These are phyloP conservation scores for Drosophila pseudoobscura DNA, from an alignment of 1,140 invertebrate genomes.

Conservation along the genomic window DNA sequence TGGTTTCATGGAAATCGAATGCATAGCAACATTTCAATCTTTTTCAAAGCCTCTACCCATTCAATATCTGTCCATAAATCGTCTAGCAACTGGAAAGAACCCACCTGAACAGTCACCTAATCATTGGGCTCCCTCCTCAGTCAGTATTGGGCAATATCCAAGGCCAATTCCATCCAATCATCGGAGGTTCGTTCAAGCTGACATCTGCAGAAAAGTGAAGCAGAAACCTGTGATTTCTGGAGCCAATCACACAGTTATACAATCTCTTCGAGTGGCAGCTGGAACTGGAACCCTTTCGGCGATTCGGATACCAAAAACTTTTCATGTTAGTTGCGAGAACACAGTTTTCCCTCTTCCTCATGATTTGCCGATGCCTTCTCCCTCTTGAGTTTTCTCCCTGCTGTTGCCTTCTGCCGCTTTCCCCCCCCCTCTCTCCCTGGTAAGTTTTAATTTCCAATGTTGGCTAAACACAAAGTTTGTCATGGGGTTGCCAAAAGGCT, in stretches of 20 bases:
- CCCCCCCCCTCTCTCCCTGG: neutral
- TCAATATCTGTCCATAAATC: too few species aligned
- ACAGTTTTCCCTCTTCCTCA: too few species aligned
- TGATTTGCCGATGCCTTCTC: too few species aligned
- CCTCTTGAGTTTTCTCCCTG: neutral
- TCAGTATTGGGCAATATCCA: neutral
- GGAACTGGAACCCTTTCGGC: neutral
- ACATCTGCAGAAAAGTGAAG: neutral
- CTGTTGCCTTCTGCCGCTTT: neutral
- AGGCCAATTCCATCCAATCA: constrained; percentile 19
- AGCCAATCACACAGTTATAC: constrained; percentile 32
- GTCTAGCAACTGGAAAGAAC: too few species aligned
- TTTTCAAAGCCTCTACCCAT: too few species aligned
- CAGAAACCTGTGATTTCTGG: constrained; percentile 17
- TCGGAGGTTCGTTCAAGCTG: constrained; percentile 17
- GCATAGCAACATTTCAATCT: too few species aligned
- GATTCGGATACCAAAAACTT: constrained; percentile 1
- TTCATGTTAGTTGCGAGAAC: too few species aligned
- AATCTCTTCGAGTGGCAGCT: constrained; percentile 18
- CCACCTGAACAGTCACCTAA: too few species aligned
- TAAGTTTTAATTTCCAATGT: constrained; percentile 61
- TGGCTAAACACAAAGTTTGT: constrained; percentile 73
- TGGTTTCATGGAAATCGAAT: too few species aligned
- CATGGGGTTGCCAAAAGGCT: constrained; percentile 52
- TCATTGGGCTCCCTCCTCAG: too few species aligned